A percentile compares a stretch with the other conserved stretches of the same genome.
phyloP scores from a whole-genome alignment of 2,113 vertebrate genomes.

The Nesoenas mayeri region DNA sequence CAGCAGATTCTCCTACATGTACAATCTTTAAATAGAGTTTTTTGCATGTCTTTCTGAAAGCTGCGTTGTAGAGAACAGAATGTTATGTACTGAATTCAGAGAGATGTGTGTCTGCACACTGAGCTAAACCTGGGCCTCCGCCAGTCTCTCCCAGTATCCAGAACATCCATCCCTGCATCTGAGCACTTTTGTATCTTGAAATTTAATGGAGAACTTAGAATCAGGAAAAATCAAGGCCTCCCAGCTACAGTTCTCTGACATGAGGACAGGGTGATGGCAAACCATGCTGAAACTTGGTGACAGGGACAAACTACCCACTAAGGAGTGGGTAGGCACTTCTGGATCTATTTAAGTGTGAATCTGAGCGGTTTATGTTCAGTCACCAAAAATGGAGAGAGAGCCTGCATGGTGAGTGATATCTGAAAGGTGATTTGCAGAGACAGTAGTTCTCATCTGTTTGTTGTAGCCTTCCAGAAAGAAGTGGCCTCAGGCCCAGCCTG shows the following conservation, averaged over 20 bases:
- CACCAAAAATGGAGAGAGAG: neutral
- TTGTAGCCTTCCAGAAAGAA: neutral
- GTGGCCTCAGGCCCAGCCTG: neutral
- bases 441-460: neutral
- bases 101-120: neutral
- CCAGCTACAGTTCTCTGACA: neutral
- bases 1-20: neutral
- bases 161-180: neutral
- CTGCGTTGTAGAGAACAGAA: neutral
- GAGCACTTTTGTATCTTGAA: neutral
- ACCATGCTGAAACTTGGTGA: neutral
- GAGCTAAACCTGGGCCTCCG: neutral
- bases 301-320: neutral
- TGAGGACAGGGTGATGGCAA: neutral
- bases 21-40: neutral
- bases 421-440: neutral
- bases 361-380: neutral
- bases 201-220: neutral
- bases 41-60: neutral
- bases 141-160: neutral
- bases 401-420: neutral
- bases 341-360: neutral
- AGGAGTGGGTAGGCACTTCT: neutral
- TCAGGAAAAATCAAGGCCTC: neutral
- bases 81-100: neutral